phyloP scores from a whole-genome alignment of 2,113 vertebrate species.

The Ctenomys sociabilis region DNA sequence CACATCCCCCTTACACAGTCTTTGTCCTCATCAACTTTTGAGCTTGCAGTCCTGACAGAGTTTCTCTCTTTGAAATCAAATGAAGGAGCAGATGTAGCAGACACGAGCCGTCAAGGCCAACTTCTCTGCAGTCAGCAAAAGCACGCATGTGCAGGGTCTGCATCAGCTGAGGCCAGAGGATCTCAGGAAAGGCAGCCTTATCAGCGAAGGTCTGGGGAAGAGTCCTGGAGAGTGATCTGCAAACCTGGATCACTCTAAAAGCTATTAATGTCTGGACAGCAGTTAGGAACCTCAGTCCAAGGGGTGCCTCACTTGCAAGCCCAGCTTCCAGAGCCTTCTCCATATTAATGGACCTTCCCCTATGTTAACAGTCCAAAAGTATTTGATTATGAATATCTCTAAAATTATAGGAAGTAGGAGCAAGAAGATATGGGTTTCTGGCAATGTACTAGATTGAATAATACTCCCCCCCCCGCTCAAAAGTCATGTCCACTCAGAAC shows the following conservation, averaged over 20 bases:
- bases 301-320: background rate
- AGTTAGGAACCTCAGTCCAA: background rate
- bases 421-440: background rate
- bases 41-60: background rate
- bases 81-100: background rate
- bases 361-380: background rate
- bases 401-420: background rate
- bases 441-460: background rate
- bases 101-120: background rate
- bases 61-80: conserved; percentile 23
- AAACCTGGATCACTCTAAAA: background rate
- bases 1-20: background rate
- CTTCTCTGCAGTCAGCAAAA: background rate
- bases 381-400: background rate
- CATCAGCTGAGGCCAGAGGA: background rate
- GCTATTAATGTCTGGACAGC: background rate
- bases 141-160: background rate
- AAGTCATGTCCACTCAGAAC: background rate
- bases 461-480: background rate
- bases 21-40: conserved; percentile 29
- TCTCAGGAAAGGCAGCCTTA: background rate
- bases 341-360: background rate
- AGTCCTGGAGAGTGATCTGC: background rate
- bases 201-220: background rate
- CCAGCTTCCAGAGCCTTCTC: background rate